These are phyloP conservation scores for Aythya baeri DNA, from an alignment of 2,113 vertebrate genomes.

Conservation along the genomic window DNA sequence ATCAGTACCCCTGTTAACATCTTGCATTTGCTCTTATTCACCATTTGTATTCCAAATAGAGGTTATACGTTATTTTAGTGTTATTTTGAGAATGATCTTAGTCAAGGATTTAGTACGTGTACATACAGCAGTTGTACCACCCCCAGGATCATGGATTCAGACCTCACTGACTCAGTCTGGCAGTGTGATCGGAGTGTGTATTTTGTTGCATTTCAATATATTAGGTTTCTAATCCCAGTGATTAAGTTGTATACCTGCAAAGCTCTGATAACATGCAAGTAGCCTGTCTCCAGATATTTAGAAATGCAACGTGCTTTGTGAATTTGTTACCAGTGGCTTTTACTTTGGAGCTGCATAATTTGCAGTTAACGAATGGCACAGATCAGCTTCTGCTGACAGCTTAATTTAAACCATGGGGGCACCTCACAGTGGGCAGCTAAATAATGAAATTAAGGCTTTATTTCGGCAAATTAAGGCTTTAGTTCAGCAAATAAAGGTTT, in stretches of 20 bases:
- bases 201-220: not conserved
- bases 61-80: not conserved
- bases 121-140: not conserved
- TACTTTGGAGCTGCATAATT: not conserved
- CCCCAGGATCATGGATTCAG: not conserved
- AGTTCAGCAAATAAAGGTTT: conserved; percentile 27
- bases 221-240: not conserved
- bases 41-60: not conserved
- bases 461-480: conserved; percentile 31
- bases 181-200: not conserved
- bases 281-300: not conserved
- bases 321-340: not conserved
- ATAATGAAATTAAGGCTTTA: conserved; percentile 54
- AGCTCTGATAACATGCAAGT: conserved; percentile 15
- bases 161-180: not conserved
- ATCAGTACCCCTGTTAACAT: not conserved
- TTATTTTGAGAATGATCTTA: not conserved
- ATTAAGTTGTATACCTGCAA: conserved; percentile 39
- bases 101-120: not conserved
- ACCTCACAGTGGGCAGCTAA: conserved; percentile 34
- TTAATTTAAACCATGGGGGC: conserved; percentile 38
- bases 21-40: not conserved
- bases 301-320: not conserved
- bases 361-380: not conserved
- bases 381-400: conserved; percentile 13